Percentiles rank a stretch among this genome's conserved stretches.
Conservation (phyloP, 2,888 invertebrate genomes). For the Tanytarsus gracilentus region DNA sequence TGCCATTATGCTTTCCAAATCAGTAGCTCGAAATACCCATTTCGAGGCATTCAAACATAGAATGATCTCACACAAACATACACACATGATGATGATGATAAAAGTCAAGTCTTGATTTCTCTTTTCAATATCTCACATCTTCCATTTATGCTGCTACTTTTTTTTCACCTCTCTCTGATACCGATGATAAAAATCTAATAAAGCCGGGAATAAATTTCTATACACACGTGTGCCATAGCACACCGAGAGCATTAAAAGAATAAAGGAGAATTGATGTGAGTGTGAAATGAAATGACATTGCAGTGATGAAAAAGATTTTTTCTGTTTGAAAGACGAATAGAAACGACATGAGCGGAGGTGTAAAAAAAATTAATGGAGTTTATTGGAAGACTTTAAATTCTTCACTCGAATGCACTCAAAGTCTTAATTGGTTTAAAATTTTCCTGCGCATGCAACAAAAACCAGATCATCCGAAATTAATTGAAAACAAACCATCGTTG, state of each 20-base stretch:
- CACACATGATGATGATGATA: not conserved
- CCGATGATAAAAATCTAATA: conserved; percentile 22
- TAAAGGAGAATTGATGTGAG: not conserved
- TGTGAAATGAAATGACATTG: not conserved
- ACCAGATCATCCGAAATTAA: no score
- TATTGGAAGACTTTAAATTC: no score
- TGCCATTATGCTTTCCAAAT: conserved; percentile 16
- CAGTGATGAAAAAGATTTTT: not conserved
- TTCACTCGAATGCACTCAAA: no score
- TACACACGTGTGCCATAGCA: not conserved
- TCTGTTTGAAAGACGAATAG: no score
- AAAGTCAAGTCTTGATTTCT: conserved; percentile 21
- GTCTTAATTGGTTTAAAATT: no score
- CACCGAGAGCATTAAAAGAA: not conserved
- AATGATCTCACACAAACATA: not conserved
- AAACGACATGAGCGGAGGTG: no score
- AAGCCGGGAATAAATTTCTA: not conserved
- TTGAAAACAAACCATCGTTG: no score
- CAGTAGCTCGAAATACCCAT: conserved; percentile 19
- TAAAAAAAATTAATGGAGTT: no score
- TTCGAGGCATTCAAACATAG: not conserved
- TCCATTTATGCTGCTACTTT: not conserved
- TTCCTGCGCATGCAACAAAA: no score
- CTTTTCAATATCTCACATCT: not conserved
- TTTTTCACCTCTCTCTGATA: not conserved